Evolutionary conservation across 2,113 vertebrate species (phyloP).

Genomic region (Xiphophorus couchianus): DNA sequence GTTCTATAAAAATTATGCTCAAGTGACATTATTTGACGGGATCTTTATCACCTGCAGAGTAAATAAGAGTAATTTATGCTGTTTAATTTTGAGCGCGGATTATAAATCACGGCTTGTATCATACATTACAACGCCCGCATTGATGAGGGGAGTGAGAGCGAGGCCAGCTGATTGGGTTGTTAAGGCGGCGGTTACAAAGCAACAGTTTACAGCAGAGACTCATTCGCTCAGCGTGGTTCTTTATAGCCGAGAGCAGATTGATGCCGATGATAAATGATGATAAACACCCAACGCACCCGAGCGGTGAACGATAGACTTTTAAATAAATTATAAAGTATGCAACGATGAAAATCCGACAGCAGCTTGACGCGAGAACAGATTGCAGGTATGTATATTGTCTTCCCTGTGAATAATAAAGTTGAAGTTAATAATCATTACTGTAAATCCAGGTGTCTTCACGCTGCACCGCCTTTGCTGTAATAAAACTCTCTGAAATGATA

Average conservation of each 20-base stretch:
- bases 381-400: slow-evolving; percentile 64
- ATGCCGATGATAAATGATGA: slow-evolving; percentile 73
- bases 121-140: slow-evolving; percentile 71
- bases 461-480: slow-evolving; percentile 51
- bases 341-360: slow-evolving; percentile 68
- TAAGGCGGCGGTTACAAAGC: slow-evolving; percentile 62
- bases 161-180: slow-evolving; percentile 73
- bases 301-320: slow-evolving; percentile 68
- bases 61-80: slow-evolving; percentile 87
- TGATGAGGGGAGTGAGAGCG: slow-evolving; percentile 73
- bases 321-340: slow-evolving; percentile 72
- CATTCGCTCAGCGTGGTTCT: slow-evolving; percentile 66
- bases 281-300: slow-evolving; percentile 59
- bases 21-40: slow-evolving; percentile 84
- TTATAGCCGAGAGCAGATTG: slow-evolving; percentile 58
- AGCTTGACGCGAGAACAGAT: slow-evolving; percentile 53
- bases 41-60: slow-evolving; percentile 85
- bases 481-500: slow-evolving; percentile 58
- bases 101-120: slow-evolving; percentile 81
- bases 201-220: slow-evolving; percentile 63
- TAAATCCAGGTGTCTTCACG: slow-evolving; percentile 67
- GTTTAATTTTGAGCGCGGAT: slow-evolving; percentile 78
- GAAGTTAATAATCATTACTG: slow-evolving; percentile 67
- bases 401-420: slow-evolving; percentile 42
- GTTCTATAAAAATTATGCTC: slow-evolving; percentile 84